Conservation (phyloP, 2,113 vertebrate genomes). For the Ceyx margarethae region DNA sequence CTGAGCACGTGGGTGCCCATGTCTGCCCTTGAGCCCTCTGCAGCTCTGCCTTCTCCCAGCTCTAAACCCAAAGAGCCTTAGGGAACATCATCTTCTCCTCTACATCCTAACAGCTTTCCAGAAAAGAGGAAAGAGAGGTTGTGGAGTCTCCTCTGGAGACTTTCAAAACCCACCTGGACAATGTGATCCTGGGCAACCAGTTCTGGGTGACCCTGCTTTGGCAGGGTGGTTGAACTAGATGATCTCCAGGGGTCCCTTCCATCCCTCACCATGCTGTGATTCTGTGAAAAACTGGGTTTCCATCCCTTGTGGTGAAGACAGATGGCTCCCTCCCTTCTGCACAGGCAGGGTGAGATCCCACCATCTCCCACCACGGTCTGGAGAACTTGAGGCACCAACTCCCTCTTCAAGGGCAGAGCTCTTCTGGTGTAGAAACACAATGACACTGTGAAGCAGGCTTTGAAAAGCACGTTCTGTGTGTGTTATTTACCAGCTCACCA, state of each 20-base stretch:
- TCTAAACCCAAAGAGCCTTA: background rate
- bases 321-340: background rate
- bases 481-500: background rate
- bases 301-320: background rate
- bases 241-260: too few relatives aligned
- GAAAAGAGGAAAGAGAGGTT: background rate
- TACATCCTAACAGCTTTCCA: background rate
- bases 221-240: too few relatives aligned
- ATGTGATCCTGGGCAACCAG: too few relatives aligned
- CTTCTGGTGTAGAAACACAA: accelerated
- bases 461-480: accelerated
- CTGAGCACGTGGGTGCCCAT: accelerated
- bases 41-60: background rate
- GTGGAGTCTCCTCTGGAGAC: too few relatives aligned
- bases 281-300: background rate
- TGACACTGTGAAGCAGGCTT: accelerated
- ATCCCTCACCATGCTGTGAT: too few relatives aligned
- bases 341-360: background rate
- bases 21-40: background rate
- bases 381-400: background rate
- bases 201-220: too few relatives aligned
- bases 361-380: background rate
- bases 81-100: background rate
- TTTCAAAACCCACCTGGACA: too few relatives aligned
- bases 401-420: background rate